A percentile compares a stretch with the other conserved stretches of the same genome.
Conservation (phyloP, 2,797 vertebrate species). For the Pogoniulus pusillus region DNA sequence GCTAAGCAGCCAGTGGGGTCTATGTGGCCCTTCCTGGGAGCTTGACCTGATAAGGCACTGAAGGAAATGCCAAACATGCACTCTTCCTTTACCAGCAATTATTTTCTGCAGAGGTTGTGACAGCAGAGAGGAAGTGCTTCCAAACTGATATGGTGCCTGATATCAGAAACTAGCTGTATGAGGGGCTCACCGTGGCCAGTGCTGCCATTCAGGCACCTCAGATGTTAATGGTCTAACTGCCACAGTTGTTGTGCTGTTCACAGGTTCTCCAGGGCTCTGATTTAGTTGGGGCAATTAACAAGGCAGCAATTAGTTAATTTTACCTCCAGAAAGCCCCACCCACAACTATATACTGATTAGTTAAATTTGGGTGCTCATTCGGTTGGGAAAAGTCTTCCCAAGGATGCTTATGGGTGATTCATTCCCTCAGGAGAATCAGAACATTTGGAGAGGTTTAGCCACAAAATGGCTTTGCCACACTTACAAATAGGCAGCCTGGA, state of each 20-base stretch:
- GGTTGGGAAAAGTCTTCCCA: no score
- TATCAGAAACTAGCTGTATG: not conserved
- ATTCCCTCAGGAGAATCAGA: no score
- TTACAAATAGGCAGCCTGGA: no score
- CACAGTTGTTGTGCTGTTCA: not conserved
- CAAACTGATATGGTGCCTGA: not conserved
- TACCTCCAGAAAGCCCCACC: no score
- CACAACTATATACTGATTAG: no score
- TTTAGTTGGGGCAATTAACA: no score
- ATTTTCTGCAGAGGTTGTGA: not conserved
- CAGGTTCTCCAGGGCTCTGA: not conserved
- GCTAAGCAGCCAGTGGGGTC: not conserved
- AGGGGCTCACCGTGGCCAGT: rapidly evolving
- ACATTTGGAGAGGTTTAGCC: no score
- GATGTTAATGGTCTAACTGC: not conserved
- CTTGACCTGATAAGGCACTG: not conserved
- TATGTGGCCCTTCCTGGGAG: not conserved
- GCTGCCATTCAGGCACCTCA: rapidly evolving
- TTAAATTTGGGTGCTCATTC: no score
- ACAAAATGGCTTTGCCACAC: no score
- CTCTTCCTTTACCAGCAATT: not conserved
- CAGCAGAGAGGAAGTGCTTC: not conserved
- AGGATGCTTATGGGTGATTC: no score
- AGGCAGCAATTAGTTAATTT: no score
- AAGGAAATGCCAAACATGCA: rapidly evolving